A percentile compares a stretch with the other conserved stretches of the same genome.
Evolutionary conservation across 1,140 invertebrate species (phyloP).

Genomic region (Tigriopus japonicus): DNA sequence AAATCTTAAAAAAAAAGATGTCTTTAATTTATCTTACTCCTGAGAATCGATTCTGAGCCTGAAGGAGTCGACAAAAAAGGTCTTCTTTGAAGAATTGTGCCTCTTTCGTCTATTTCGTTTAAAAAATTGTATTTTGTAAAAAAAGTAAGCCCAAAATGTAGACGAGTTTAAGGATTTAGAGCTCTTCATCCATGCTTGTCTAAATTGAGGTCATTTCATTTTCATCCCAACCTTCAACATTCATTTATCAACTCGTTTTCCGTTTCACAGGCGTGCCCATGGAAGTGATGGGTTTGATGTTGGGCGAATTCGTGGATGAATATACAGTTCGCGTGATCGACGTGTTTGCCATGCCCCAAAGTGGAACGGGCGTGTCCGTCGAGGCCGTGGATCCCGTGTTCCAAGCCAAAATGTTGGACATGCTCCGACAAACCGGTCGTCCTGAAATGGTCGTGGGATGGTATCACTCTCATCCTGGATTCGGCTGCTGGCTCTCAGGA

Average conservation of each 20-base stretch:
- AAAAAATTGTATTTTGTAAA: too few species aligned
- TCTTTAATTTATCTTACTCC: too few species aligned
- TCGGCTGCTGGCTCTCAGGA: slow-evolving; percentile 98
- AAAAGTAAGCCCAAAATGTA: too few species aligned
- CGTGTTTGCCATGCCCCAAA: slow-evolving; percentile 99
- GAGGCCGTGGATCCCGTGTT: slow-evolving; percentile 99
- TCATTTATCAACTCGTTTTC: background rate
- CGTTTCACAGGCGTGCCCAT: slow-evolving; percentile 65
- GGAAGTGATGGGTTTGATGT: slow-evolving; percentile 99
- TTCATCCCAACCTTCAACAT: background rate
- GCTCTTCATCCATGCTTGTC: too few species aligned
- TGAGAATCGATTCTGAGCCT: too few species aligned
- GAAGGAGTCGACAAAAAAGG: too few species aligned
- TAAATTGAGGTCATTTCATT: background rate
- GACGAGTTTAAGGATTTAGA: too few species aligned
- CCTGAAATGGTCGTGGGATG: slow-evolving; percentile 99
- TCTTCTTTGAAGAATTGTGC: too few species aligned
- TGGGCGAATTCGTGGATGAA: slow-evolving; percentile 99
- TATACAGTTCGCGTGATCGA: slow-evolving; percentile 98
- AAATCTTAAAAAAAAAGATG: too few species aligned
- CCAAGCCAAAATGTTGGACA: slow-evolving; percentile 99
- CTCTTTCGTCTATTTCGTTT: too few species aligned
- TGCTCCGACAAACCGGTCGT: slow-evolving; percentile 94
- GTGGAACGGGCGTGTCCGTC: slow-evolving; percentile 58
- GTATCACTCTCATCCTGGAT: slow-evolving; percentile 99